Conservation (phyloP, 92 coral and sea anemone species). For the Paramuricea clavata region DNA sequence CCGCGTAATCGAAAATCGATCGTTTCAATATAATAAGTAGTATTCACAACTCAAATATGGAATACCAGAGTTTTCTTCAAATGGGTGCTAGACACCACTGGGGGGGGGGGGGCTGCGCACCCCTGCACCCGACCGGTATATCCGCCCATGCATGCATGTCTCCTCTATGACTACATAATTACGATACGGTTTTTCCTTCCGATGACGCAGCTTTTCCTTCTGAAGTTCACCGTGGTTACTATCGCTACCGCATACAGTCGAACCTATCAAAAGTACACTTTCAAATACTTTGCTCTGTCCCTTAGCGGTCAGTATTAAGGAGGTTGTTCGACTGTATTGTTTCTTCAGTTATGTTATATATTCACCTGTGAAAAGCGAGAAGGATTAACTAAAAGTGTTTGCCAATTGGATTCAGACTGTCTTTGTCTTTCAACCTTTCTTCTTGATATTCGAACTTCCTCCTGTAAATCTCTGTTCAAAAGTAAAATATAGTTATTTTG, state of each 20-base stretch:
- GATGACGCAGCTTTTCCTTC: too few relatives aligned
- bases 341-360: background rate
- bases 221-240: too few relatives aligned
- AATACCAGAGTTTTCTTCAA: too few relatives aligned
- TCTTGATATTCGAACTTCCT: conserved; percentile 79
- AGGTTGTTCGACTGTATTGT: background rate
- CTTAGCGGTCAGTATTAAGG: background rate
- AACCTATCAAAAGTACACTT: background rate
- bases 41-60: too few relatives aligned
- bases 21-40: too few relatives aligned
- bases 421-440: conserved; percentile 87
- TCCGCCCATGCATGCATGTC: too few relatives aligned
- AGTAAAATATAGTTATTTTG: background rate
- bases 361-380: conserved; percentile 91
- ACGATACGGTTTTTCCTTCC: too few relatives aligned
- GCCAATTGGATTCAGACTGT: conserved; percentile 89
- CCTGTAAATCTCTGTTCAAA: conserved; percentile 75
- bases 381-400: conserved; percentile 87
- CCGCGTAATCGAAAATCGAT: too few relatives aligned
- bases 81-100: too few relatives aligned
- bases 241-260: background rate
- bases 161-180: too few relatives aligned
- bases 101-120: too few relatives aligned
- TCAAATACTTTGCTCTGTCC: background rate
- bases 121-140: too few relatives aligned